Conservation (phyloP, 2,113 vertebrate species). For the Eira barbara region DNA sequence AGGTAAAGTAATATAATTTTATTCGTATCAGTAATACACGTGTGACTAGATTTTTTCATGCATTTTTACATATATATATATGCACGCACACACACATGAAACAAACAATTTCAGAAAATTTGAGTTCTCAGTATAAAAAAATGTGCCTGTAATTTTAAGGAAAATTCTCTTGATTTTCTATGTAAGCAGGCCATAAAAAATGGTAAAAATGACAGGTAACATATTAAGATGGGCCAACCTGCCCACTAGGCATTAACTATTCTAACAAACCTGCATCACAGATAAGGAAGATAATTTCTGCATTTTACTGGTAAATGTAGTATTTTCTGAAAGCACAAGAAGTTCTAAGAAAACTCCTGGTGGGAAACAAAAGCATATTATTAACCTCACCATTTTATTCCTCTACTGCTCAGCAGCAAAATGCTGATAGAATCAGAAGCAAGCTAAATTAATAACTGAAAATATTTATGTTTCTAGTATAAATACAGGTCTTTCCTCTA, state of each 20-base stretch:
- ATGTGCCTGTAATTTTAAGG: not conserved
- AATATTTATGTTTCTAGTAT: not conserved
- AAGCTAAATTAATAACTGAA: not conserved
- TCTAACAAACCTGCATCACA: not conserved
- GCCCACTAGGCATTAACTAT: not conserved
- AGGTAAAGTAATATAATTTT: not conserved
- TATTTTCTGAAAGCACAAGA: conserved; percentile 15
- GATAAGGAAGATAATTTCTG: conserved; percentile 16
- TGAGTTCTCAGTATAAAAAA: not conserved
- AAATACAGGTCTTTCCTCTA: not conserved
- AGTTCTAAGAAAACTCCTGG: not conserved
- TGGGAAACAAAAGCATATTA: conserved; percentile 1
- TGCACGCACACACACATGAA: not conserved
- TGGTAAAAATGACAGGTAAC: not conserved
- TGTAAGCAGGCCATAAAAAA: not conserved
- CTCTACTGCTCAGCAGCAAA: not conserved
- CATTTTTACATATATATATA: not conserved
- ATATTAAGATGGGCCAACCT: not conserved
- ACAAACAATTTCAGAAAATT: not conserved
- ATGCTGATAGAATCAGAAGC: not conserved
- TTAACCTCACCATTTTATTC: not conserved
- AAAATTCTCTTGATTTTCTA: not conserved
- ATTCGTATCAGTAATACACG: not conserved
- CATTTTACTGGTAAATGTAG: not conserved
- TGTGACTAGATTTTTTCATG: not conserved